These are phyloP conservation scores for Laterallus jamaicensis DNA, from an alignment of 2,113 vertebrate genomes.

Conservation along the genomic window DNA sequence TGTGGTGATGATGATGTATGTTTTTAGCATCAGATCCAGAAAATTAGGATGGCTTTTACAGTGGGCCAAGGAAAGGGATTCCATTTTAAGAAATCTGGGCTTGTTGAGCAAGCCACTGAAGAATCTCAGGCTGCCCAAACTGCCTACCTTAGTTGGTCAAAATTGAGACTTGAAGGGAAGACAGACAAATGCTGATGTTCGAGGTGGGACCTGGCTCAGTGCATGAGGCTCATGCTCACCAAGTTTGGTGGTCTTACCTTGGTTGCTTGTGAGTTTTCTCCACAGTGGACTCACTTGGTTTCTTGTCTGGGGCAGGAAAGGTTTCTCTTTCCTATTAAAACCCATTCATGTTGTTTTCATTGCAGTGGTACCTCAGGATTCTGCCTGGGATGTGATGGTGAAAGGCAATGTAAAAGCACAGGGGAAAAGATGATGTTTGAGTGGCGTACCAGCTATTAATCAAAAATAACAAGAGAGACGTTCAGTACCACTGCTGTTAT, in stretches of 20 bases:
- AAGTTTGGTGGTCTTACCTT: neutral
- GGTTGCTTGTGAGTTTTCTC: neutral
- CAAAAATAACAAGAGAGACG: neutral
- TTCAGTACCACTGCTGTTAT: neutral
- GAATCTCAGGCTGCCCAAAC: neutral
- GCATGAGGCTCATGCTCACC: fast-evolving
- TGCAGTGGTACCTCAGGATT: neutral
- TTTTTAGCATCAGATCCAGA: neutral
- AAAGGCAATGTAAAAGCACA: neutral
- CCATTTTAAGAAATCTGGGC: neutral
- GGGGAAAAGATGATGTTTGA: neutral
- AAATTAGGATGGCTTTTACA: neutral
- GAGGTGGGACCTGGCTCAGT: neutral
- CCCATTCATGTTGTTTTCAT: neutral
- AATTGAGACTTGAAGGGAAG: neutral
- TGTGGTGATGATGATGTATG: conserved; percentile 18
- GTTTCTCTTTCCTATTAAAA: neutral
- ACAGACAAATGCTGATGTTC: neutral
- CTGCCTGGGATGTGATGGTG: neutral
- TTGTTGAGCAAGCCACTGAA: neutral
- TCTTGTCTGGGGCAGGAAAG: neutral
- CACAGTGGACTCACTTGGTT: neutral
- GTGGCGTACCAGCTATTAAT: neutral
- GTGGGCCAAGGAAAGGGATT: neutral
- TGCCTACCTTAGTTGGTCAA: neutral